These are phyloP conservation scores for Pithys albifrons DNA, from an alignment of 2,113 vertebrate genomes.

Conservation along the genomic window DNA sequence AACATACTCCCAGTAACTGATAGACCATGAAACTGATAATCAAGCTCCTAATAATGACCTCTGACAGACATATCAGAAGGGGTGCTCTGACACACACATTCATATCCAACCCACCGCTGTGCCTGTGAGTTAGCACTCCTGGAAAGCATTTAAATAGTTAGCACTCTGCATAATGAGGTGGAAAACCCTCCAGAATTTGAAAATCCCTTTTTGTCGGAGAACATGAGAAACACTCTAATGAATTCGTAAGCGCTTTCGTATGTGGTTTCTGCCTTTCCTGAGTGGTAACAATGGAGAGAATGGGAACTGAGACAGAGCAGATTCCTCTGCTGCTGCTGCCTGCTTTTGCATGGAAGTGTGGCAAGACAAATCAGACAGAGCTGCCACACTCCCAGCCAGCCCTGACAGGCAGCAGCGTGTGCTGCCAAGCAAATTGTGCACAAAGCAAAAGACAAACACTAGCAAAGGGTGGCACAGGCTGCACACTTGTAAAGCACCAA, in stretches of 20 bases:
- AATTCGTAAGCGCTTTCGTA: background rate
- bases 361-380: background rate
- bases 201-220: background rate
- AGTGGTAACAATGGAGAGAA: background rate
- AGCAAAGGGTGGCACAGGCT: background rate
- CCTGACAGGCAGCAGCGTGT: background rate
- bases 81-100: background rate
- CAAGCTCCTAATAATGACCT: background rate
- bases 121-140: background rate
- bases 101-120: background rate
- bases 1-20: background rate
- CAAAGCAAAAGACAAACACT: constrained; percentile 3
- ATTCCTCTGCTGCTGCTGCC: background rate
- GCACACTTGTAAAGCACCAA: background rate
- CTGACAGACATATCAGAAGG: background rate
- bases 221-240: background rate
- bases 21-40: background rate
- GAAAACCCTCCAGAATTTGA: background rate
- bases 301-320: background rate
- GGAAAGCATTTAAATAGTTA: background rate
- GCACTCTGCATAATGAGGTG: background rate
- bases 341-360: background rate
- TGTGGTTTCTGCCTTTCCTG: background rate
- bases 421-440: background rate
- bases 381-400: background rate